Evolutionary conservation across 2,888 invertebrate genomes (phyloP).

Genomic region (Agrotis puta): DNA sequence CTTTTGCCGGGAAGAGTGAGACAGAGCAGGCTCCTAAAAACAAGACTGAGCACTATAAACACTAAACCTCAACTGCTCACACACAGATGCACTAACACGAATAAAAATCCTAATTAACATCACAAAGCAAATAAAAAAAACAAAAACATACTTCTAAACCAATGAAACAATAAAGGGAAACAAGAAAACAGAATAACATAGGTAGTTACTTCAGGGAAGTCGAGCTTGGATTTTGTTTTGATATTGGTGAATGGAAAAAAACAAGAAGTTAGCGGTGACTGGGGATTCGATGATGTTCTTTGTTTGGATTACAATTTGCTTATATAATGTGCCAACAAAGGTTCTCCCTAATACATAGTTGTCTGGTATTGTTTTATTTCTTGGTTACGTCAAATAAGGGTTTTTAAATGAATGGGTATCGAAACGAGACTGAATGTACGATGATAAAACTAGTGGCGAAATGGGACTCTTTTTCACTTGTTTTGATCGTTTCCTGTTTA

Average conservation of each 20-base stretch:
- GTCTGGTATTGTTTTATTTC: slow-evolving; percentile 46
- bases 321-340: slow-evolving; percentile 66
- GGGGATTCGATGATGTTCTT: slow-evolving; percentile 67
- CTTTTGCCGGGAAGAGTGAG: too few species aligned
- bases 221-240: slow-evolving; percentile 46
- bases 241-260: slow-evolving; percentile 54
- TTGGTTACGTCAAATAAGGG: slow-evolving; percentile 51
- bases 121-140: not conserved
- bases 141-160: slow-evolving; percentile 6
- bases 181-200: slow-evolving; percentile 23
- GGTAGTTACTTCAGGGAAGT: slow-evolving; percentile 25
- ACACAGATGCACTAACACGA: not conserved
- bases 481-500: too few species aligned
- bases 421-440: too few species aligned
- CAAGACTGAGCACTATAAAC: too few species aligned
- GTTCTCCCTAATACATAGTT: slow-evolving; percentile 61
- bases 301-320: slow-evolving; percentile 69
- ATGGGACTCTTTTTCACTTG: too few species aligned
- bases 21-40: too few species aligned
- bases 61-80: too few species aligned
- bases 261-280: slow-evolving; percentile 62
- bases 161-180: slow-evolving; percentile 10
- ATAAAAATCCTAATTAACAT: slow-evolving; percentile 5
- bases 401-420: too few species aligned
- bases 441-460: too few species aligned